These are phyloP conservation scores for Meiosimyza platycephala DNA, from an alignment of 2,888 invertebrate species.

Conservation along the genomic window DNA sequence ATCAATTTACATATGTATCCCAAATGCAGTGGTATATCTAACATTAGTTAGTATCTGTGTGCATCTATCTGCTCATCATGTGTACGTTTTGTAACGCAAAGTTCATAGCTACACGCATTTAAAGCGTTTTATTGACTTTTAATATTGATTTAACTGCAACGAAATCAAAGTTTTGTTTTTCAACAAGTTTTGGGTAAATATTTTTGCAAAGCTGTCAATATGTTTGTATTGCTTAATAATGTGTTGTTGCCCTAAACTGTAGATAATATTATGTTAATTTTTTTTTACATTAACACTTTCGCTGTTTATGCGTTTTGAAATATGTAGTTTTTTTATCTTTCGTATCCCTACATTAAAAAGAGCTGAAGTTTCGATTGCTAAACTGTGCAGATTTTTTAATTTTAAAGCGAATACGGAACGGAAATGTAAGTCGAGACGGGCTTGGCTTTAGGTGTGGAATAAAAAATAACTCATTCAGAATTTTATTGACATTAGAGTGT, in stretches of 20 bases:
- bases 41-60: no score
- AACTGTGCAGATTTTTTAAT: not conserved
- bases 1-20: no score
- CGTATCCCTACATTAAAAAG: not conserved
- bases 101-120: not conserved
- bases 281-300: not conserved
- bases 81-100: no score
- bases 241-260: conserved; percentile 4
- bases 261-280: conserved; percentile 1
- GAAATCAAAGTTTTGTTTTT: not conserved
- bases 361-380: not conserved
- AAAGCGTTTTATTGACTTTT: not conserved
- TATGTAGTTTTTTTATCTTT: not conserved
- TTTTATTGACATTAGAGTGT: no score
- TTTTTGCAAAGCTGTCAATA: not conserved
- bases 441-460: no score
- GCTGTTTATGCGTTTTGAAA: not conserved
- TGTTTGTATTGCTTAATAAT: not conserved
- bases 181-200: not conserved
- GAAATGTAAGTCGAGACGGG: no score
- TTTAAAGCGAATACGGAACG: not conserved
- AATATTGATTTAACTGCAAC: not conserved
- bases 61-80: no score
- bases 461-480: no score
- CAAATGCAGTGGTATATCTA: no score